Evolutionary conservation across 2,888 invertebrate genomes (phyloP).

Genomic region (Pollenia griseotomentosa): DNA sequence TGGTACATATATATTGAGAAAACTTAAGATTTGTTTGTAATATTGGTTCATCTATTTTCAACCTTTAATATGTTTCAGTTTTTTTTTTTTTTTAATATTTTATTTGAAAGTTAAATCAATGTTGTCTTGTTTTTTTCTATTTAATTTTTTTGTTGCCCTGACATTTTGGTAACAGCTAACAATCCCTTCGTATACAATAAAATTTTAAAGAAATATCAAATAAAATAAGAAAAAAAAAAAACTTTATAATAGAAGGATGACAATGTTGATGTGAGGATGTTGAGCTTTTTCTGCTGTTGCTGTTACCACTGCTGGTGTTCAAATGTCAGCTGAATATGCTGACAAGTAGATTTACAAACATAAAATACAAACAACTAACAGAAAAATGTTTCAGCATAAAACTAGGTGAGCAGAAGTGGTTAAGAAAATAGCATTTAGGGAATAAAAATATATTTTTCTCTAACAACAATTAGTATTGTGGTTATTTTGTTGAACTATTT

Average conservation of each 20-base stretch:
- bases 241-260: background rate
- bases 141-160: background rate
- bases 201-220: background rate
- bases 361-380: background rate
- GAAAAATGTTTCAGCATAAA: slow-evolving; percentile 1
- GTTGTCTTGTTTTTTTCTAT: background rate
- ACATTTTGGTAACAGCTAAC: slow-evolving; percentile 34
- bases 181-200: slow-evolving; percentile 10
- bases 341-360: slow-evolving; percentile 51
- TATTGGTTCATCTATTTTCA: background rate
- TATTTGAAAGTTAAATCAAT: background rate
- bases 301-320: slow-evolving; percentile 17
- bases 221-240: background rate
- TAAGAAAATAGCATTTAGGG: background rate
- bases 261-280: slow-evolving; percentile 4
- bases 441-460: too few relatives aligned
- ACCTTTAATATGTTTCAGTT: background rate
- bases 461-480: too few relatives aligned
- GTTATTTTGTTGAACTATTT: too few relatives aligned
- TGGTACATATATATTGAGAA: too few relatives aligned
- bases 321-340: slow-evolving; percentile 54
- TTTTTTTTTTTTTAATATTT: background rate
- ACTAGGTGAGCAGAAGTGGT: background rate
- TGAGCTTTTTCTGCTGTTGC: slow-evolving; percentile 2
- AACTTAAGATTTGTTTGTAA: too few relatives aligned